phyloP scores from a whole-genome alignment of 2,113 vertebrate species.

The Dasyornis broadbenti region DNA sequence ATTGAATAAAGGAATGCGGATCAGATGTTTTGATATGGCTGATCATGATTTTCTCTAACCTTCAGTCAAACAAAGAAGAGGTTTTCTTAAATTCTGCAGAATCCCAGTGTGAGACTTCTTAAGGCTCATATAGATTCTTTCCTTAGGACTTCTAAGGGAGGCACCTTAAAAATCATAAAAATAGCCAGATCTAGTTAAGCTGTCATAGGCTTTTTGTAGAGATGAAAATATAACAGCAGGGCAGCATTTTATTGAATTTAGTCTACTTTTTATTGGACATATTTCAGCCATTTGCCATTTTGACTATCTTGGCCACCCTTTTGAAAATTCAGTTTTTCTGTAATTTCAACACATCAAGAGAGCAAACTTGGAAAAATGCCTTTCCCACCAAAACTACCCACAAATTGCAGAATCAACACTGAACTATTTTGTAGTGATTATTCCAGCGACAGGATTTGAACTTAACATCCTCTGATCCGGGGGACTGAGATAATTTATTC shows the following conservation, averaged over 20 bases:
- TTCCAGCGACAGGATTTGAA: constrained; percentile 39
- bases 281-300: constrained; percentile 40
- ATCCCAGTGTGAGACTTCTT: neutral
- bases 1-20: neutral
- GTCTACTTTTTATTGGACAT: neutral
- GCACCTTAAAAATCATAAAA: neutral
- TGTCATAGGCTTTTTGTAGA: neutral
- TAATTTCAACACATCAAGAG: constrained; percentile 52
- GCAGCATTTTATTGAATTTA: constrained; percentile 39
- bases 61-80: neutral
- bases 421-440: constrained; percentile 62
- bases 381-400: constrained; percentile 62
- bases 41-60: neutral
- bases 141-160: neutral
- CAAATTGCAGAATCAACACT: constrained; percentile 73
- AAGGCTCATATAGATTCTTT: neutral
- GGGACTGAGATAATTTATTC: constrained; percentile 65
- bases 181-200: neutral
- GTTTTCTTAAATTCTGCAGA: neutral
- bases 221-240: constrained; percentile 2
- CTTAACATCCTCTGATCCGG: constrained; percentile 55
- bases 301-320: constrained; percentile 43
- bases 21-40: neutral
- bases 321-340: constrained; percentile 57
- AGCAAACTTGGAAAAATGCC: constrained; percentile 55